Percentiles rank a stretch among this genome's conserved stretches.
Conservation (phyloP, 2,113 vertebrate species). For the Mastomys natalensis region DNA sequence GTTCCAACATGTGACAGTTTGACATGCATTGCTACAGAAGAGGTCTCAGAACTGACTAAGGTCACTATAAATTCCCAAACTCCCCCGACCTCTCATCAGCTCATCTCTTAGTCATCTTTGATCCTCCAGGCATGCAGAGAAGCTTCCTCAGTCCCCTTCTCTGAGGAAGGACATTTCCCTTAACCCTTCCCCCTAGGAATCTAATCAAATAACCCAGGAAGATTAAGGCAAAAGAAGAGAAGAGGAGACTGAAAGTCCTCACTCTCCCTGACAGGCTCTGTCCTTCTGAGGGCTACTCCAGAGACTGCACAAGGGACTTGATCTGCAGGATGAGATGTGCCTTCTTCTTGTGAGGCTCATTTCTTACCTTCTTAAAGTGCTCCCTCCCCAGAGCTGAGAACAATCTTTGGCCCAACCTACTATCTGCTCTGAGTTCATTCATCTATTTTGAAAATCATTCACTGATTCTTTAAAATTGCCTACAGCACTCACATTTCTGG, state of each 20-base stretch:
- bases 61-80: not conserved
- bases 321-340: not conserved
- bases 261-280: not conserved
- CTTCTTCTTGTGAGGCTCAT: not conserved
- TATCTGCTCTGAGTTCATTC: not conserved
- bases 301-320: not conserved
- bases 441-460: not conserved
- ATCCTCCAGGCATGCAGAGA: not conserved
- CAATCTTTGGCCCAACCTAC: not conserved
- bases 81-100: not conserved
- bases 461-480: not conserved
- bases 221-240: not conserved
- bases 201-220: constrained; percentile 9
- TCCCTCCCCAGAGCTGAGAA: not conserved
- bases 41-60: not conserved
- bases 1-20: not conserved
- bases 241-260: too few species aligned
- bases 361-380: not conserved
- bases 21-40: not conserved
- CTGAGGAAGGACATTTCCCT: not conserved
- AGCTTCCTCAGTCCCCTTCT: not conserved
- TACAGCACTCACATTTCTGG: too few species aligned
- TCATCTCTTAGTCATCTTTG: not conserved
- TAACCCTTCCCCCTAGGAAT: not conserved
- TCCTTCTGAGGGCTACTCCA: not conserved